These are phyloP conservation scores for Drosophila stalkeri DNA, from an alignment of 2,888 invertebrate genomes.

Conservation along the genomic window DNA sequence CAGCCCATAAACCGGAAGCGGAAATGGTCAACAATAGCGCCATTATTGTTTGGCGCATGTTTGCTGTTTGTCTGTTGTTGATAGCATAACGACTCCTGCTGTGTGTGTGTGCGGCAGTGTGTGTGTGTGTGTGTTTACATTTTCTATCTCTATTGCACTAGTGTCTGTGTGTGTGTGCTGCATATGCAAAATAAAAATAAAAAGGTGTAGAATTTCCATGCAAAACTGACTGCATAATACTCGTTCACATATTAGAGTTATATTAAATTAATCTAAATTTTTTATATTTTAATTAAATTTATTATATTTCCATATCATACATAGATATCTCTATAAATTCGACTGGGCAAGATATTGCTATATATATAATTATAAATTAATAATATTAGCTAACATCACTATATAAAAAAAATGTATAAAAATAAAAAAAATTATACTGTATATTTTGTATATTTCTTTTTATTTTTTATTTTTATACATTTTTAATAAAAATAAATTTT, in stretches of 20 bases:
- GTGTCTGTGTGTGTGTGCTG: slow-evolving; percentile 11
- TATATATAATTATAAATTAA: too few species aligned
- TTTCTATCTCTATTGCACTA: background rate
- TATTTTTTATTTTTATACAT: too few species aligned
- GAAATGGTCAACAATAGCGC: slow-evolving; percentile 79
- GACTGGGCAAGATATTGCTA: too few species aligned
- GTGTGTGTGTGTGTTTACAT: background rate
- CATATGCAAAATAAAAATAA: slow-evolving; percentile 40
- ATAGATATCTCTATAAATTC: too few species aligned
- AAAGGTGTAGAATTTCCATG: too few species aligned
- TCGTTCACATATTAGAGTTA: background rate
- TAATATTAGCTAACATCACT: too few species aligned
- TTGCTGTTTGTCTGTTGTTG: slow-evolving; percentile 72
- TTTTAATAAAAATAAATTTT: too few species aligned
- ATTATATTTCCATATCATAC: too few species aligned
- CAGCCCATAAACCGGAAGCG: slow-evolving; percentile 75
- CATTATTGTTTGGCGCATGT: slow-evolving; percentile 77
- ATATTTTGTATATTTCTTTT: too few species aligned
- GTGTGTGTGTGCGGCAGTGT: background rate
- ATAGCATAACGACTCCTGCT: slow-evolving; percentile 47
- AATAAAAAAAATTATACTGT: too few species aligned
- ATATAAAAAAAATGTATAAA: too few species aligned
- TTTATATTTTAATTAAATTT: background rate
- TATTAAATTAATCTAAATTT: background rate
- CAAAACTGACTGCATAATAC: background rate